phyloP scores from a whole-genome alignment of 2,797 vertebrate species.

The Amblyraja radiata region DNA sequence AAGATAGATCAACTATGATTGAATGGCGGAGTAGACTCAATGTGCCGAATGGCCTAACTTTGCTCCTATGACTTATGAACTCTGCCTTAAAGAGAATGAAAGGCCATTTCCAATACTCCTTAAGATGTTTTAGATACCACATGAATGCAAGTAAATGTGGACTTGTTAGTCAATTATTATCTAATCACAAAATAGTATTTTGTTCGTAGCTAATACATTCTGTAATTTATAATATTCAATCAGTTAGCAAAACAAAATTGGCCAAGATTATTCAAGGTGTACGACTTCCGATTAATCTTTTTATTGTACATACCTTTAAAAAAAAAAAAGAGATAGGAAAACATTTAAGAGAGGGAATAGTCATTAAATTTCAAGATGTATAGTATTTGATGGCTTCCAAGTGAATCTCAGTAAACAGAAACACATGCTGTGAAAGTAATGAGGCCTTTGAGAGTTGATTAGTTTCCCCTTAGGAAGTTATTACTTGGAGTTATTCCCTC shows the following conservation, averaged over 20 bases:
- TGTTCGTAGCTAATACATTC: background rate
- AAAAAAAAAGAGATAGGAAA: background rate
- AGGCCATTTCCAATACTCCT: too few species aligned
- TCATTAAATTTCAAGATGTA: background rate
- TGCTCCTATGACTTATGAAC: too few species aligned
- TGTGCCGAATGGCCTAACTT: too few species aligned
- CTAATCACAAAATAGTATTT: background rate
- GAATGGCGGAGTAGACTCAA: too few species aligned
- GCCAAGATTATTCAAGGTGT: background rate
- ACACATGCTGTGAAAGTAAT: background rate
- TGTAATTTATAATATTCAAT: background rate
- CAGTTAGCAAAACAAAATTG: background rate
- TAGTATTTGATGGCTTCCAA: background rate
- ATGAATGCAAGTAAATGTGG: background rate
- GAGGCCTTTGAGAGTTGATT: background rate
- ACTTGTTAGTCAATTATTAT: background rate
- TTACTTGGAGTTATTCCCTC: background rate
- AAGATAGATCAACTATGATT: too few species aligned
- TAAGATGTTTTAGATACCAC: background rate
- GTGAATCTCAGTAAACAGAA: background rate
- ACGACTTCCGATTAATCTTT: background rate
- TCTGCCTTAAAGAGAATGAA: too few species aligned
- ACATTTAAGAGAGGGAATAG: background rate
- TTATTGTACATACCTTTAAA: background rate
- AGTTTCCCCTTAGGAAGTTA: background rate